Evolutionary conservation across 1,140 invertebrate genomes (phyloP).

Genomic region (Heliconius hermathena): DNA sequence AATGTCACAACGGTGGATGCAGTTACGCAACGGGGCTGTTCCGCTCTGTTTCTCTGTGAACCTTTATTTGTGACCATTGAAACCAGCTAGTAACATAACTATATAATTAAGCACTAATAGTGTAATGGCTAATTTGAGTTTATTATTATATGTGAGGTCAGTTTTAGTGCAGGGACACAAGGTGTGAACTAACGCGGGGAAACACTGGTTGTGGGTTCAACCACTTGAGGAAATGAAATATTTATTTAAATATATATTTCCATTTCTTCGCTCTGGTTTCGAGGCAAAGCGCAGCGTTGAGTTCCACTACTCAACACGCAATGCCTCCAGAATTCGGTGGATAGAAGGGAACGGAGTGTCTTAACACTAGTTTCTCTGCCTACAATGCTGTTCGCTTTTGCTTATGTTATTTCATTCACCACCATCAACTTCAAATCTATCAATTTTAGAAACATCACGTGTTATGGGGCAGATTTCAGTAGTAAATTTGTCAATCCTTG

Average conservation of each 20-base stretch:
- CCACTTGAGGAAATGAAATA: no score
- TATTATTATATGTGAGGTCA: no score
- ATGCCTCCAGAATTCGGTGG: background rate
- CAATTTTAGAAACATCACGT: no score
- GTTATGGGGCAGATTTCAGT: no score
- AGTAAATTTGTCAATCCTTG: no score
- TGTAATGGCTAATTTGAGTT: background rate
- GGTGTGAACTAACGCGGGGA: no score
- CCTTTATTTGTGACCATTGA: background rate
- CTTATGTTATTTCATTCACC: no score
- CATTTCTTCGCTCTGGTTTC: no score
- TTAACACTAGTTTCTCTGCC: background rate
- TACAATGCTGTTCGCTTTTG: background rate
- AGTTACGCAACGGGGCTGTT: slow-evolving; percentile 55
- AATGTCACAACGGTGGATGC: slow-evolving; percentile 25
- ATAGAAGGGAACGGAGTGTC: background rate
- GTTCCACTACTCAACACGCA: background rate
- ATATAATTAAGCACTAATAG: background rate
- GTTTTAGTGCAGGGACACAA: no score
- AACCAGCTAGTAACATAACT: background rate
- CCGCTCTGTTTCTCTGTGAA: slow-evolving; percentile 47
- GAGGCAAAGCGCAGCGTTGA: background rate
- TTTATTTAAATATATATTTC: no score
- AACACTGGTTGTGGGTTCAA: no score
- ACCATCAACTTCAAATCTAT: no score